Percentiles rank a stretch among this genome's conserved stretches.
phyloP scores from a whole-genome alignment of 2,888 invertebrate species.

The Lepidonotus clava region DNA sequence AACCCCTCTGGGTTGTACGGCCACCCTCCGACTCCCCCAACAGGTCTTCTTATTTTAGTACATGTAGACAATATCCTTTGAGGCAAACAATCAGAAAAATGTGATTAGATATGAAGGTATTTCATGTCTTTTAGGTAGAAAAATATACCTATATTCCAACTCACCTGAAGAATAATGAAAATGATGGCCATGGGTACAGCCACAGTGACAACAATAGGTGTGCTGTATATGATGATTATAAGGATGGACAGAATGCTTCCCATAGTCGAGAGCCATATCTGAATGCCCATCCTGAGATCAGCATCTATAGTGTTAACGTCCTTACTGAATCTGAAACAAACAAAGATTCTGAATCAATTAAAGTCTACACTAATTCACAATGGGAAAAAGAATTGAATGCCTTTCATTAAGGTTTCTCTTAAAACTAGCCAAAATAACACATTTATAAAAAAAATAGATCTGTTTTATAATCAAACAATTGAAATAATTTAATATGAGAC shows the following conservation, averaged over 20 bases:
- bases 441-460: too few relatives aligned
- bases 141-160: neutral
- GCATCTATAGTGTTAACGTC: conserved; percentile 39
- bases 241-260: conserved; percentile 72
- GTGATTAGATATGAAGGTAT: neutral
- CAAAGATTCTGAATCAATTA: too few relatives aligned
- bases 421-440: too few relatives aligned
- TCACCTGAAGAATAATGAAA: conserved; percentile 67
- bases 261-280: conserved; percentile 51
- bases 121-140: too few relatives aligned
- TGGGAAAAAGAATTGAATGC: too few relatives aligned
- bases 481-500: too few relatives aligned
- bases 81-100: neutral
- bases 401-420: too few relatives aligned
- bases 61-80: neutral
- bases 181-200: conserved; percentile 74
- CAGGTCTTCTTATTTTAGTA: too few relatives aligned
- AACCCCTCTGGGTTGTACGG: too few relatives aligned
- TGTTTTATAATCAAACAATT: too few relatives aligned
- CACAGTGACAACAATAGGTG: conserved; percentile 70
- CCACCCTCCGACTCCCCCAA: too few relatives aligned
- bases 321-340: conserved; percentile 16
- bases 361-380: too few relatives aligned
- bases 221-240: conserved; percentile 74
- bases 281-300: neutral